Conservation (phyloP, 2,113 vertebrate genomes). For the Callipepla squamata region DNA sequence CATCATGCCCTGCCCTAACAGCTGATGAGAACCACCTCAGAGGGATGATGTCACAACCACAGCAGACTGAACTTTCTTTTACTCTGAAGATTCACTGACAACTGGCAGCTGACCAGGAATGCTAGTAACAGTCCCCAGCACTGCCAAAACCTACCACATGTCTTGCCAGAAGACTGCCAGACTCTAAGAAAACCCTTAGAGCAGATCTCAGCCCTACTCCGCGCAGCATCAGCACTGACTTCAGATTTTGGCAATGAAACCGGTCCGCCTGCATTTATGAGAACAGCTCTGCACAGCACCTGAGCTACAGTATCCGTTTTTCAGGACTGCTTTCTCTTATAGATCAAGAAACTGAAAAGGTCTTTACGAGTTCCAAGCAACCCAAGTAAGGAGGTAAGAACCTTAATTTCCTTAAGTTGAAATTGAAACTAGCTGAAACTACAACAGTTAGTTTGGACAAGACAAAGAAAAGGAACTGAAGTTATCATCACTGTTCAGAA, state of each 20-base stretch:
- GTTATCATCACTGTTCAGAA: neutral
- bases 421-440: neutral
- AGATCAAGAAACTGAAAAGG: neutral
- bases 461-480: neutral
- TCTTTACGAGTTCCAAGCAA: neutral
- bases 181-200: neutral
- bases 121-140: neutral
- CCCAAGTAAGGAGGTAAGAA: neutral
- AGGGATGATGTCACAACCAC: neutral
- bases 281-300: neutral
- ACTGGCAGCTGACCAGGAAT: neutral
- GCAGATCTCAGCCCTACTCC: neutral
- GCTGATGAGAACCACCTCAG: neutral
- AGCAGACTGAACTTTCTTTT: neutral
- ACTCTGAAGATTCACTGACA: neutral
- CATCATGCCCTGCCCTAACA: neutral
- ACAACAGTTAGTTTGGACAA: neutral
- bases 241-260: neutral
- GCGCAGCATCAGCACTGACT: fast-evolving
- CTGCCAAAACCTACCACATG: neutral
- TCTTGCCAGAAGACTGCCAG: neutral
- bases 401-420: neutral
- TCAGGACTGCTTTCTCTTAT: neutral
- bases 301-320: neutral
- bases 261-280: neutral